A percentile compares a stretch with the other conserved stretches of the same genome.
These are phyloP conservation scores for Gymnocypris eckloni DNA, from an alignment of 2,797 vertebrate species.

Conservation along the genomic window DNA sequence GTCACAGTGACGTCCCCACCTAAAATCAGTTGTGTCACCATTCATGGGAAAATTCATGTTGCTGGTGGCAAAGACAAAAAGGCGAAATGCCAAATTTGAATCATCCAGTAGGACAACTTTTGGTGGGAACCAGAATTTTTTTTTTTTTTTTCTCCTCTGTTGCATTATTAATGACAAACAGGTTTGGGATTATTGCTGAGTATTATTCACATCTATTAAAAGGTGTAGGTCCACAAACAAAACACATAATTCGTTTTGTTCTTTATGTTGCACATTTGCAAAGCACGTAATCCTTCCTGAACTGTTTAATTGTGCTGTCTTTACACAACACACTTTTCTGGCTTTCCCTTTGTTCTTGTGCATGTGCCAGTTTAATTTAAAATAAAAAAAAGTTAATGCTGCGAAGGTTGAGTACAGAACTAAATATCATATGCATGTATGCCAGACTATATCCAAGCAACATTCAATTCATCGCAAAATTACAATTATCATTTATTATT, in stretches of 20 bases:
- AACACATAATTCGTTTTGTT: slow-evolving; percentile 45
- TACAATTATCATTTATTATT: neutral
- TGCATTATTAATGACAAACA: slow-evolving; percentile 38
- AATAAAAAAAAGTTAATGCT: neutral
- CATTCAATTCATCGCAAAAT: neutral
- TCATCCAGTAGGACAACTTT: slow-evolving; percentile 65
- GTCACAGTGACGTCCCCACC: slow-evolving; percentile 70
- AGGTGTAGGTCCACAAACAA: slow-evolving; percentile 49
- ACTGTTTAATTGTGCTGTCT: neutral
- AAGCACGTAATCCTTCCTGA: neutral
- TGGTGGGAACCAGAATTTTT: slow-evolving; percentile 69
- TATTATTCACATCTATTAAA: slow-evolving; percentile 43
- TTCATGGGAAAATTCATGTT: slow-evolving; percentile 76
- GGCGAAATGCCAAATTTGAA: slow-evolving; percentile 67
- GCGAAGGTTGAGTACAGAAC: neutral
- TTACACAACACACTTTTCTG: neutral
- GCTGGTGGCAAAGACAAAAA: slow-evolving; percentile 67
- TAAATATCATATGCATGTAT: neutral
- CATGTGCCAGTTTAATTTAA: neutral
- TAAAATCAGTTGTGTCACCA: slow-evolving; percentile 63
- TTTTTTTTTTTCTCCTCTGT: slow-evolving; percentile 36
- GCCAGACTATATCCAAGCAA: neutral
- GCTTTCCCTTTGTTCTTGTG: neutral
- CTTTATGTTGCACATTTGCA: neutral
- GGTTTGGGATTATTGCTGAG: slow-evolving; percentile 42